Base-by-base conservation (phyloP, 2,113 vertebrate species). In the Rhadina sibilatrix region DNA sequence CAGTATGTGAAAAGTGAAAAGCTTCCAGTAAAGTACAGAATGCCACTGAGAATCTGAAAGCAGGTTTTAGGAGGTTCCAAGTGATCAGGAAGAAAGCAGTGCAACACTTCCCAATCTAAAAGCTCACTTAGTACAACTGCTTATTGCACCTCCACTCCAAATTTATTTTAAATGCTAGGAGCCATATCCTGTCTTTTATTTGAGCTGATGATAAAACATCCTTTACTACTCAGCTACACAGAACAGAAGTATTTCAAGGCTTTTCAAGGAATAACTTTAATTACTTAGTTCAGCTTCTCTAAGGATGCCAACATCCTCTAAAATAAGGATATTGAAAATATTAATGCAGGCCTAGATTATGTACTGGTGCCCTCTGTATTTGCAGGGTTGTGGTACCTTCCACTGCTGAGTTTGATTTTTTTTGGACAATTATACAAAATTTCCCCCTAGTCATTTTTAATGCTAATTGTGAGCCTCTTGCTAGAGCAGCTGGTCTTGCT, bases 1-100 rank as follows among this genome's bases (percentile, higher is more conserved):
- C 57, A 82, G 70, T 69, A 70, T 63, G 44, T 89, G 91, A 93
- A 92, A 95, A 61, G 68, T 92, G 64, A 95, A 96, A 97, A 96
- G 17, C 44, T 77, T 42, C 28, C 46, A 81, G 47, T 80, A 95
- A 96, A 93, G 47, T 15, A 54, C 79, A 97, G 78, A 77, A 93
- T 61, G 87, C 49, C 70, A 92, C 42, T 65, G 57, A 95, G 61
- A 93, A 84, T 95, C 93, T 91, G 69, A 97, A 96, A 94, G 87
- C 49, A 63, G 75, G 42, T 64, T 91, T 95, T 91, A 94, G 83
- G 63, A 94, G 93, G 65, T 35, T 96, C 83, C 82, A 96, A 97
- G 80, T 37, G 77, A 93, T 49, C 27, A 5, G 40, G 78, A 94
- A 86, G 72, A 87, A 95, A 96, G 52, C 64, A 57, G 33, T 56